Percentiles rank a stretch among this genome's conserved stretches.
Conservation (phyloP, 1,140 invertebrate genomes). For the Acromyrmex charruanus region DNA sequence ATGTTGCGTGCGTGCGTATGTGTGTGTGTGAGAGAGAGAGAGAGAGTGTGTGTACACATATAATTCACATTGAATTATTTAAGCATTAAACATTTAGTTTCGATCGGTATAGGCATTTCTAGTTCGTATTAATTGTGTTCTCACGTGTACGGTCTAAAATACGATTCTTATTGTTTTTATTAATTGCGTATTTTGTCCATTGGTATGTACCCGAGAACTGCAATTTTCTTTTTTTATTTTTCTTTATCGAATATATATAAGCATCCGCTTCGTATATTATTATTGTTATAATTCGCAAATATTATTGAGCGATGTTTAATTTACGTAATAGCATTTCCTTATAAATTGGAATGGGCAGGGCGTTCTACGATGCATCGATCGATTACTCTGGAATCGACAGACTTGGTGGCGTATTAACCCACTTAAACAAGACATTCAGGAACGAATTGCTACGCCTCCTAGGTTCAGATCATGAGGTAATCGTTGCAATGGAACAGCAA, state of each 20-base stretch:
- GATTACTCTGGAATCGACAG: slow-evolving; percentile 90
- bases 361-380: slow-evolving; percentile 89
- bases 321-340: slow-evolving; percentile 68
- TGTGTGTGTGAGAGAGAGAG: too few relatives aligned
- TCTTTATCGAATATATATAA: background rate
- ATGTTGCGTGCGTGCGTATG: too few relatives aligned
- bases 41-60: too few relatives aligned
- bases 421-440: slow-evolving; percentile 89
- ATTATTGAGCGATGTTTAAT: slow-evolving; percentile 65
- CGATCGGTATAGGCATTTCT: too few relatives aligned
- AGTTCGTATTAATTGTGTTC: too few relatives aligned
- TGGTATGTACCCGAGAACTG: background rate
- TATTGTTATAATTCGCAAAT: slow-evolving; percentile 54
- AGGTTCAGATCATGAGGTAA: slow-evolving; percentile 84
- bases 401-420: slow-evolving; percentile 90
- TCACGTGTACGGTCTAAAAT: too few relatives aligned
- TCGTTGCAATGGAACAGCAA: slow-evolving; percentile 81
- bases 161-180: background rate
- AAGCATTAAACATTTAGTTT: too few relatives aligned
- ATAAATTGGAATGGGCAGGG: slow-evolving; percentile 75
- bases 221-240: background rate
- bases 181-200: background rate
- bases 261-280: slow-evolving; percentile 41
- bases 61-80: too few relatives aligned
- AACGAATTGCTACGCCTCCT: slow-evolving; percentile 85